Conservation (phyloP, 2,797 vertebrate species). For the Tinamus major region DNA sequence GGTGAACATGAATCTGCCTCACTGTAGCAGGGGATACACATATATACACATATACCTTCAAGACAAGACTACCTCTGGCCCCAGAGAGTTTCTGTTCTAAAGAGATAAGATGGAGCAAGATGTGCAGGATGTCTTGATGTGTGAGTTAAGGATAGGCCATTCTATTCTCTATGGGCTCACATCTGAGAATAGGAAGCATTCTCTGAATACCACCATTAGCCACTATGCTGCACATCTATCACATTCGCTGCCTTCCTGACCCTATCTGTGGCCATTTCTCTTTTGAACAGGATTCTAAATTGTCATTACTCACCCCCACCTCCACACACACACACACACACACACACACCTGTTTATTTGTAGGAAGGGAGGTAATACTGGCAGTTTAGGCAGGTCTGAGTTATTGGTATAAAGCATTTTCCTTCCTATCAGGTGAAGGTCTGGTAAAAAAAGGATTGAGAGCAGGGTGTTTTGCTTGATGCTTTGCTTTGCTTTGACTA, state of each 20-base stretch:
- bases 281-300: neutral
- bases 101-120: neutral
- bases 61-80: neutral
- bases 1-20: neutral
- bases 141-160: neutral
- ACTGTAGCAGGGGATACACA: neutral
- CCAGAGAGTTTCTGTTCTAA: neutral
- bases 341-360: neutral
- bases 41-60: neutral
- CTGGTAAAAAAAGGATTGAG: neutral
- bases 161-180: neutral
- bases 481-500: neutral
- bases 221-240: neutral
- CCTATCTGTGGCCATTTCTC: neutral
- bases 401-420: neutral
- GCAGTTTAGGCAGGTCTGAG: neutral
- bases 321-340: no score
- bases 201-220: neutral
- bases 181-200: neutral
- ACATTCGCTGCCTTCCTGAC: neutral
- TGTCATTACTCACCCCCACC: no score
- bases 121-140: neutral
- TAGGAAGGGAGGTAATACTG: neutral
- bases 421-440: neutral
- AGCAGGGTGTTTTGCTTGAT: neutral